A percentile compares a stretch with the other conserved stretches of the same genome.
phyloP scores from a whole-genome alignment of 2,888 invertebrate genomes.

The Lasioglossum lativentre region DNA sequence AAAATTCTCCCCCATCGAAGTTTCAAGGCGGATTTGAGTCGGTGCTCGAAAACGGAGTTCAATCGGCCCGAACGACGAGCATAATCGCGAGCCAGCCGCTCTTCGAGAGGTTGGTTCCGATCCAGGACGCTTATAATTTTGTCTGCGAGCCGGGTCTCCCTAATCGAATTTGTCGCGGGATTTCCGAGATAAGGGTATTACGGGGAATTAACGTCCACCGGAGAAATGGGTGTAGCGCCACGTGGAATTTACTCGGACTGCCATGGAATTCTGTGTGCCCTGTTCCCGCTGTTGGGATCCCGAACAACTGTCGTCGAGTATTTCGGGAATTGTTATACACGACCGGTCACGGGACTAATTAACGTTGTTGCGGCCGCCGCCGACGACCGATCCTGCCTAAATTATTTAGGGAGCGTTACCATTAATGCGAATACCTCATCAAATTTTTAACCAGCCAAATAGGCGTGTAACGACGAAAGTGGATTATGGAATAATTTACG shows the following conservation, averaged over 20 bases:
- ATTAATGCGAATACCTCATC: background rate
- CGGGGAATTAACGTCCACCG: background rate
- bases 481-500: background rate
- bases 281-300: background rate
- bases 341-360: background rate
- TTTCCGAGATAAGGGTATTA: background rate
- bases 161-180: slow-evolving; percentile 22
- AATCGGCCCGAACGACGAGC: background rate
- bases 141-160: background rate
- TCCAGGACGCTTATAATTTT: slow-evolving; percentile 24
- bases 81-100: background rate
- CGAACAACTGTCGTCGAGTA: background rate
- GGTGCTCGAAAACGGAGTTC: background rate
- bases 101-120: background rate
- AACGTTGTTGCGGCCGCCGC: background rate
- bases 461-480: background rate
- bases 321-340: slow-evolving; percentile 1
- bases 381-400: background rate
- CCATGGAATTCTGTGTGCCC: background rate
- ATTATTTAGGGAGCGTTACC: background rate
- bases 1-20: background rate
- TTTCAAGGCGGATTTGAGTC: too few species aligned
- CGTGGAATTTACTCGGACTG: background rate
- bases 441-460: background rate
- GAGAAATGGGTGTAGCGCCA: background rate